phyloP scores from a whole-genome alignment of 2,797 vertebrate species.

The Acropternis orthonyx region DNA sequence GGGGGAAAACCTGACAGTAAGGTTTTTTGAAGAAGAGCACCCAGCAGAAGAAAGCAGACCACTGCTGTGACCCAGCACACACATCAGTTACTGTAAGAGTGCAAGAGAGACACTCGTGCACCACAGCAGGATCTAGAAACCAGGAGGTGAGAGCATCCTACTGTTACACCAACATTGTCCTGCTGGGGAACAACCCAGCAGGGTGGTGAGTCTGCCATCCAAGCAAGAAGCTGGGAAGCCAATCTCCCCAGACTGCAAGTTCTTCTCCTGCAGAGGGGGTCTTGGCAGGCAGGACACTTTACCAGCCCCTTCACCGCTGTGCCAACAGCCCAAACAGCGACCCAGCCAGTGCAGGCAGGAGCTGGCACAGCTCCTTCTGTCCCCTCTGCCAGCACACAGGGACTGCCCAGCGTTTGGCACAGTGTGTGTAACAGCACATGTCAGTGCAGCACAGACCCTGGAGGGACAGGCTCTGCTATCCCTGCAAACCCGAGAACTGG shows the following conservation, averaged over 20 bases:
- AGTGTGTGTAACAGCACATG: not conserved
- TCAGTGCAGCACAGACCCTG: not conserved
- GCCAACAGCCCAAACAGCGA: not conserved
- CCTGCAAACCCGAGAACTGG: accelerated
- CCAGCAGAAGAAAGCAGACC: not conserved
- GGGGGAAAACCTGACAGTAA: accelerated
- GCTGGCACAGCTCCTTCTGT: slow-evolving; percentile 10
- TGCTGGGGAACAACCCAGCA: not conserved
- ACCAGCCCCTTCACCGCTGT: not conserved
- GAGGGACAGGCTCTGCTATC: not conserved
- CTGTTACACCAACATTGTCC: not conserved
- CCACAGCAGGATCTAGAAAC: not conserved
- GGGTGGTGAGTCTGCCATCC: not conserved
- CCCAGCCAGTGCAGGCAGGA: not conserved
- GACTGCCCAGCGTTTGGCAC: not conserved
- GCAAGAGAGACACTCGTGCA: not conserved
- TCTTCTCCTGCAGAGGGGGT: not conserved
- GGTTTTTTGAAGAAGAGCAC: not conserved
- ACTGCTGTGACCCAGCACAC: not conserved
- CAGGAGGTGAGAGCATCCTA: not conserved
- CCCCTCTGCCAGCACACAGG: not conserved
- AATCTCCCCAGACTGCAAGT: not conserved
- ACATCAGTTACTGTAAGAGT: not conserved
- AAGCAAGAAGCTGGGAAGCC: not conserved
- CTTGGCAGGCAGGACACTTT: not conserved